Evolutionary conservation across 1,140 invertebrate species (phyloP).

Genomic region (Trachymyrmex cornetzi): DNA sequence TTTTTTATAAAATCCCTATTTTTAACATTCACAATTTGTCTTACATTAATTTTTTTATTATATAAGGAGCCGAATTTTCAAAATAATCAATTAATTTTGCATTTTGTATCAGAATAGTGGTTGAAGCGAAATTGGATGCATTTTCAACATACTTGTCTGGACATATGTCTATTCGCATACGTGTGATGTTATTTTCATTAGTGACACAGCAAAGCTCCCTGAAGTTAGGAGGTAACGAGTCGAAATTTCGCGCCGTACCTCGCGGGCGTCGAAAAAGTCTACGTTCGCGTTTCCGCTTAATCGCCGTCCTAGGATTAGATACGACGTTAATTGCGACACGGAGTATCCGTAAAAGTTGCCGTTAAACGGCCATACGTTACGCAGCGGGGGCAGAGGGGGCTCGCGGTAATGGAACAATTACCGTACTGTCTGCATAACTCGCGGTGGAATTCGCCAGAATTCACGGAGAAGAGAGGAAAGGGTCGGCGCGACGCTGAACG

Average conservation of each 20-base stretch:
- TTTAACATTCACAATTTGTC: neutral
- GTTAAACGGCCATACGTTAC: constrained; percentile 58
- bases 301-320: constrained; percentile 34
- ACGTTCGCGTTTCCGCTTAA: constrained; percentile 44
- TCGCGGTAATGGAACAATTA: constrained; percentile 65
- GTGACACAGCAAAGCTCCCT: constrained; percentile 8
- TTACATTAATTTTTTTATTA: neutral
- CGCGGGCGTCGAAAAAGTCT: constrained; percentile 33
- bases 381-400: neutral
- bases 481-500: constrained; percentile 10
- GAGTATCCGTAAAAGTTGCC: constrained; percentile 61
- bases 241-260: constrained; percentile 22
- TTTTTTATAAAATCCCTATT: neutral
- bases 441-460: constrained; percentile 61
- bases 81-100: neutral
- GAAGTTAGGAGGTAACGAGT: constrained; percentile 30
- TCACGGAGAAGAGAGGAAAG: constrained; percentile 16
- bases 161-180: neutral
- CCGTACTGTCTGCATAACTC: constrained; percentile 63
- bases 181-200: constrained; percentile 30
- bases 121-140: neutral
- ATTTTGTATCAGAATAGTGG: neutral
- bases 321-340: constrained; percentile 51
- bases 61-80: neutral
- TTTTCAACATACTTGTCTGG: neutral